Base-by-base conservation (phyloP, 2,797 vertebrate genomes). In the Coilia nasus region DNA sequence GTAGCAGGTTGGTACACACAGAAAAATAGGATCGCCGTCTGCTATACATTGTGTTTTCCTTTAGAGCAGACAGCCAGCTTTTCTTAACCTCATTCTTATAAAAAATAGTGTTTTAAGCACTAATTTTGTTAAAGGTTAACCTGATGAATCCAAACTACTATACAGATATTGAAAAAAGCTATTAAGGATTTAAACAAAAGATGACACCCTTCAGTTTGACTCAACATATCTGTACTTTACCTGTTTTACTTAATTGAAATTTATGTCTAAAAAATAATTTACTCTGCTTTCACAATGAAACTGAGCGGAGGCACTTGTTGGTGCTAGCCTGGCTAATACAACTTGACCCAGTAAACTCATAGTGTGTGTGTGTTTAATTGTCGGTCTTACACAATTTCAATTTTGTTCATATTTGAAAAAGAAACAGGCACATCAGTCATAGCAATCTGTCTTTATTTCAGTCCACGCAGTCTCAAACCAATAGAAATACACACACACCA, bases 1-100 rank as follows among this genome's bases (percentile, higher is more conserved):
- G 90, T 57, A 12, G 15, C 15, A 21, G 6, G 35, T 78, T 78
- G 71, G 35, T 21, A 78, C 35, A 21, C 71, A 78, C 71, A 78
- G 14, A 28, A 35, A 41, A 41, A 75, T 31, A 71, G 2, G 25
- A 31, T 75, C 28, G 17, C 35, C 23, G 25, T 1, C 31, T 31
- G 12, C 57, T 21, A 59, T 11, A 3, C 57, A 59, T 21, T 59
- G 17, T 17, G 57, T 19, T 21, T 59, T 19, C 15, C 57, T 59
- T 59, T 21, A 9, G 50, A 9, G 50, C 9, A 54, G 50, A 54
- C 7, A 54, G 50, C 7, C 46, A 47, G 46, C 4, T 10, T 25
- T 67, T 67, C 62, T 28, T 28, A 67, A 25, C 7, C n/a, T 54
- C 9, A 54, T 54, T 54, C 1, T 3, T 54, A 9, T 54, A 54